These are phyloP conservation scores for Diabrotica virgifera DNA, from an alignment of 1,140 invertebrate genomes.

Conservation along the genomic window DNA sequence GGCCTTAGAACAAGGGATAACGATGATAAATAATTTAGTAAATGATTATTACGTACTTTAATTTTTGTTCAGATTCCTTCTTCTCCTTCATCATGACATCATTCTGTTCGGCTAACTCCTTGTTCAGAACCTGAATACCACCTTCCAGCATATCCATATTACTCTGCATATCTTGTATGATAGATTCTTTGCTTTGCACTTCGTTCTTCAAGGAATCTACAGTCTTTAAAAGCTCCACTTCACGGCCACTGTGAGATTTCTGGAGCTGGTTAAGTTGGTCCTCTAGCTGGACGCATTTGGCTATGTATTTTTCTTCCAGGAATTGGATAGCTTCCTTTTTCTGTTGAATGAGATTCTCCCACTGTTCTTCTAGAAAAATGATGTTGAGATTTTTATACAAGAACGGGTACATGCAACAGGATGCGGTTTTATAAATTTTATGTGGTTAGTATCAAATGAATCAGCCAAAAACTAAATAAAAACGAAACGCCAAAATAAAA, in stretches of 20 bases:
- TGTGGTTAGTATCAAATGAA: too few relatives aligned
- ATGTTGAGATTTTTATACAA: neutral
- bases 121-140: constrained; percentile 47
- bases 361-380: constrained; percentile 51
- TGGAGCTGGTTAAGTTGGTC: constrained; percentile 46
- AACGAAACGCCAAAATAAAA: too few relatives aligned
- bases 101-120: constrained; percentile 43
- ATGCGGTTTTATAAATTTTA: too few relatives aligned
- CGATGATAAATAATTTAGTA: neutral
- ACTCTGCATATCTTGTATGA: constrained; percentile 46
- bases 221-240: constrained; percentile 45
- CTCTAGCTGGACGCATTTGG: constrained; percentile 52
- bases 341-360: constrained; percentile 54
- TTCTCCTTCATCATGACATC: constrained; percentile 35
- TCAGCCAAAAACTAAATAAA: too few relatives aligned
- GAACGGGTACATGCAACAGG: too few relatives aligned
- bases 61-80: constrained; percentile 43
- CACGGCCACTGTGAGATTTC: constrained; percentile 43
- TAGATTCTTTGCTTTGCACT: constrained; percentile 43
- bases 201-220: constrained; percentile 46
- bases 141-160: constrained; percentile 48
- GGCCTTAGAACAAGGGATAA: constrained; percentile 11
- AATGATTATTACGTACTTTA: constrained; percentile 35
- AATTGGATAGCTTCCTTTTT: constrained; percentile 53
- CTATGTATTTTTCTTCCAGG: constrained; percentile 53